Base-by-base conservation (phyloP, 2,888 invertebrate species). In the Lucinisca nassula region DNA sequence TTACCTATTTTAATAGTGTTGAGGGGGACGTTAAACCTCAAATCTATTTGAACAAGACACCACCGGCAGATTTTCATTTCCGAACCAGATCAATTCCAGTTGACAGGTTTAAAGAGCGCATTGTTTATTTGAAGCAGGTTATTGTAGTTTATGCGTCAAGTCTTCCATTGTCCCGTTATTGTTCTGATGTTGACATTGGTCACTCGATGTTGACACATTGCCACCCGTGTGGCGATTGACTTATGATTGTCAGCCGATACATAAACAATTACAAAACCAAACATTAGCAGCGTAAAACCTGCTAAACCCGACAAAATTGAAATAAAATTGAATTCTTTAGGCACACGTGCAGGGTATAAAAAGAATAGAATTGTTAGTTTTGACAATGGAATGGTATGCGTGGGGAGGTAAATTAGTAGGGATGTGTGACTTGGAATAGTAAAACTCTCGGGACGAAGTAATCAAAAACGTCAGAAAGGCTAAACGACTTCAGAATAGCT, bases 181-280 rank as follows among this genome's bases (percentile, higher is more conserved):
- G 40, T 77, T n/a, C 27, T n/a, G 21, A 37, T 78, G 58, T 78
- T 78, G 78, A 78, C 78, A 67, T 35, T 78, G 78, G 78, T 78
- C 78, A 61, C 30, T 61, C 30, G 37, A 77, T 37, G 77, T 77
- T 67, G 67, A 67, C 67, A 67, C 35, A 67, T 78, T 74, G 73
- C 86, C 49, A 84, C 84, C 86, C 79, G 67, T 86, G 84, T 89
- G 89, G 89, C 55, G 45, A 32, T 61, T 6, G 40, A 45, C 38
- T 30, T 51, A 40, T 27, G 78, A 85, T 86, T 86, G 89, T 84
- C 73, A 72, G 49, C 14, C 82, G 84, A 89, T 84, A 84, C 89
- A 89, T 89, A 89, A 89, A 89, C 86, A 89, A 89, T 89, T 89
- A 89, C 84, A 77, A 79, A 86, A 78, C 86, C 79, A 79, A 76